Evolutionary conservation across 2,797 vertebrate genomes (phyloP).

Genomic region (Bovichtus variegatus): DNA sequence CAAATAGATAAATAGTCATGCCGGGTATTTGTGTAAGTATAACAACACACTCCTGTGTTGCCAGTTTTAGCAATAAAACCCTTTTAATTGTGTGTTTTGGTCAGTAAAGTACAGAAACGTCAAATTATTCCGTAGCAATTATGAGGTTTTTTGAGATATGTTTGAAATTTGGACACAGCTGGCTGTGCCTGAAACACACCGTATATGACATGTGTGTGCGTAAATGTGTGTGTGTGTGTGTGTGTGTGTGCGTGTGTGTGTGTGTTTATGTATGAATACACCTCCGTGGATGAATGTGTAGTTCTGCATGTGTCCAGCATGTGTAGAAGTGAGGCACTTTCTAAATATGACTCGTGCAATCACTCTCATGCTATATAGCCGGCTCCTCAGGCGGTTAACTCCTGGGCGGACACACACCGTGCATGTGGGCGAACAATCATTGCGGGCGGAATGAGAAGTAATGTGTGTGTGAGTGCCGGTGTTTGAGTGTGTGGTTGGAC

Average conservation of each 20-base stretch:
- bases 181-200: conserved; percentile 58
- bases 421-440: conserved; percentile 81
- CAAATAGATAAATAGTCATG: conserved; percentile 66
- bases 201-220: too few relatives aligned
- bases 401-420: conserved; percentile 78
- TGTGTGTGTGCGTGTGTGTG: conserved; percentile 14
- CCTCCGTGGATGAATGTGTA: conserved; percentile 53
- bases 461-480: conserved; percentile 32
- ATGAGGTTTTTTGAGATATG: conserved; percentile 76
- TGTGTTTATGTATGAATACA: conserved; percentile 50
- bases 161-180: conserved; percentile 77
- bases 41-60: conserved; percentile 65
- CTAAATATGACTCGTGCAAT: conserved; percentile 79
- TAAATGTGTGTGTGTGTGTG: conserved; percentile 26
- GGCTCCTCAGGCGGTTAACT: conserved; percentile 65
- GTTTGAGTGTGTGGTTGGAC: conserved; percentile 66
- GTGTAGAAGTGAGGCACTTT: conserved; percentile 67
- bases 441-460: conserved; percentile 61
- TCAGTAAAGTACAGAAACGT: conserved; percentile 70
- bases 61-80: conserved; percentile 75
- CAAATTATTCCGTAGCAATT: conserved; percentile 77
- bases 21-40: conserved; percentile 66
- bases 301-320: conserved; percentile 10
- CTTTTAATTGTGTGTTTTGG: conserved; percentile 80
- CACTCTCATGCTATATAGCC: conserved; percentile 67